These are phyloP conservation scores for Sphenopsis melanotis DNA, from an alignment of 2,797 vertebrate genomes.

Conservation along the genomic window DNA sequence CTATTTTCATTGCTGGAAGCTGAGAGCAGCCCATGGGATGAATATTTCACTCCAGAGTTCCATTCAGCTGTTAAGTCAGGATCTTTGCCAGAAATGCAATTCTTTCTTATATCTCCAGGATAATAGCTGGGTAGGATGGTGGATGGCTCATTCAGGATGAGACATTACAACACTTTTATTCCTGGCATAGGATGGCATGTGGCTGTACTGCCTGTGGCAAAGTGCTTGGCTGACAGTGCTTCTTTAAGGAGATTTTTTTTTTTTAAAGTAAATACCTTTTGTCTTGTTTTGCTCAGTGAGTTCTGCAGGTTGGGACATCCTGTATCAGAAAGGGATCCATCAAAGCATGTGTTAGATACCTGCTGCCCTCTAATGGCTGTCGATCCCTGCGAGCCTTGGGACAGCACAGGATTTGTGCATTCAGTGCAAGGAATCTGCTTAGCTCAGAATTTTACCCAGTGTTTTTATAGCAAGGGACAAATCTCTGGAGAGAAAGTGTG, in stretches of 20 bases:
- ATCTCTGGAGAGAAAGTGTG: neutral
- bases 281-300: neutral
- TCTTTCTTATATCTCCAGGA: conserved; percentile 21
- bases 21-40: neutral
- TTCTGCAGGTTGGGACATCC: neutral
- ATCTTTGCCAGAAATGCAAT: conserved; percentile 7
- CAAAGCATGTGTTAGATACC: neutral
- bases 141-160: conserved; percentile 29
- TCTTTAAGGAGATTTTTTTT: neutral
- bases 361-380: conserved; percentile 74
- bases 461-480: neutral
- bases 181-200: neutral
- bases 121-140: conserved; percentile 9
- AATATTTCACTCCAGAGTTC: neutral
- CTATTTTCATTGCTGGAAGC: conserved; percentile 6
- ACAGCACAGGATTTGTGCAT: neutral
- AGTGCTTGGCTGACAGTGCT: neutral
- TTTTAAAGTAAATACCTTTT: neutral
- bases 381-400: neutral
- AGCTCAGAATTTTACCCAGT: neutral
- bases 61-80: conserved; percentile 22
- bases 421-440: neutral
- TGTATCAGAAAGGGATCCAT: neutral
- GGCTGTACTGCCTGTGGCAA: neutral
- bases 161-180: conserved; percentile 40